Evolutionary conservation across 1,140 invertebrate genomes (phyloP), one percentile per base, ranked within the genome.

Genomic region (Microplitis mediator): DNA sequence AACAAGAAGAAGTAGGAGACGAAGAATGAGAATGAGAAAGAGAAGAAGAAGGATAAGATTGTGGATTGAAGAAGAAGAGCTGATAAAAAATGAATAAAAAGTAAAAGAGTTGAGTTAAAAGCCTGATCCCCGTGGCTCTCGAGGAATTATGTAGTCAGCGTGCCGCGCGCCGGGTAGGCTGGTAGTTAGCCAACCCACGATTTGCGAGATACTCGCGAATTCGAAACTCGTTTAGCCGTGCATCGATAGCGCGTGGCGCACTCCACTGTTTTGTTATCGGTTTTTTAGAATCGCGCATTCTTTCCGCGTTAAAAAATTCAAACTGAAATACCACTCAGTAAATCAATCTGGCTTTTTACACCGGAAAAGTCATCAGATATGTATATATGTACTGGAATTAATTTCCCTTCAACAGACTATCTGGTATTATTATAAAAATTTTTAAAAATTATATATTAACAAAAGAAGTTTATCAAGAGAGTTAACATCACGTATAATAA

Each of bases 171-270:
- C 39, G 61, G 71, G 66, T 75, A 71, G 75, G 74, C 63, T 72
- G 73, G 76, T 79, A 76, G 78, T 79, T 80, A 79, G 76, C 76
- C 78, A 79, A 76, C 77, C 77, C 76, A 79, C 73, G 63, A 70
- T 62, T 54, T 64, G 50, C 61, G 36, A 69, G 52, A 36, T n/a
- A 62, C 66, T 70, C 73, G 63, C 56, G 32, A 66, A 74, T 70
- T 60, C 63, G 52, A 74, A 74, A 74, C 72, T 69, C 65, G 69
- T 68, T 64, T 64, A 63, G 51, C 62, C 14, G 67, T 68, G 56
- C 66, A 64, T 69, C 66, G 58, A 69, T 67, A 71, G 69, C 62
- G 62, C 69, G 63, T 65, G 63, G 63, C 63, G 45, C 60, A 36
- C 36, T 63, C 36, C 56, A 52, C 14, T 14, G 23, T 52, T 11